phyloP scores from a whole-genome alignment of 2,113 vertebrate species.

The Platichthys stellatus region DNA sequence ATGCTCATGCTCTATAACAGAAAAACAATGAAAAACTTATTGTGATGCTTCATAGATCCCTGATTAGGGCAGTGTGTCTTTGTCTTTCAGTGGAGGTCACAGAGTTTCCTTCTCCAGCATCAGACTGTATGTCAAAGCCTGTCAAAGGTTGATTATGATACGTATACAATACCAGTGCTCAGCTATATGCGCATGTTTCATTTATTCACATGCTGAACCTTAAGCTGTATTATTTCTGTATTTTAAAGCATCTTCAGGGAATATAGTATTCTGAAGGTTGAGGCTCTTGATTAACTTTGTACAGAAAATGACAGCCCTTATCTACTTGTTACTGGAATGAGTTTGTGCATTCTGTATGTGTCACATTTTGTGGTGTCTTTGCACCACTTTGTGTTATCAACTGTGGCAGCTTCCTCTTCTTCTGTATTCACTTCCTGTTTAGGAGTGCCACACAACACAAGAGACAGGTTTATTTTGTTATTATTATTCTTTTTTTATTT shows the following conservation, averaged over 20 bases:
- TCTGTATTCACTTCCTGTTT: constrained; percentile 82
- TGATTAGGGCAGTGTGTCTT: neutral
- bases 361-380: constrained; percentile 37
- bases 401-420: constrained; percentile 79
- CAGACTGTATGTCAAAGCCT: neutral
- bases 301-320: neutral
- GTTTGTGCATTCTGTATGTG: constrained; percentile 8
- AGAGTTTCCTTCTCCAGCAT: constrained; percentile 4
- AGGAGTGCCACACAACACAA: constrained; percentile 11
- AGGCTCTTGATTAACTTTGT: neutral
- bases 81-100: constrained; percentile 12
- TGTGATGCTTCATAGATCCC: neutral
- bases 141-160: neutral
- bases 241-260: neutral
- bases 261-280: neutral
- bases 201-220: neutral
- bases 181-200: neutral
- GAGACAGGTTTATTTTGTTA: no score
- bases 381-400: constrained; percentile 75
- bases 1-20: neutral
- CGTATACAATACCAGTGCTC: neutral
- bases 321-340: constrained; percentile 1
- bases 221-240: neutral
- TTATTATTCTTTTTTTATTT: neutral
- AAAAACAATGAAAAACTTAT: neutral